Evolutionary conservation across 2,797 vertebrate genomes (phyloP).

Genomic region (Glossophaga mutica): DNA sequence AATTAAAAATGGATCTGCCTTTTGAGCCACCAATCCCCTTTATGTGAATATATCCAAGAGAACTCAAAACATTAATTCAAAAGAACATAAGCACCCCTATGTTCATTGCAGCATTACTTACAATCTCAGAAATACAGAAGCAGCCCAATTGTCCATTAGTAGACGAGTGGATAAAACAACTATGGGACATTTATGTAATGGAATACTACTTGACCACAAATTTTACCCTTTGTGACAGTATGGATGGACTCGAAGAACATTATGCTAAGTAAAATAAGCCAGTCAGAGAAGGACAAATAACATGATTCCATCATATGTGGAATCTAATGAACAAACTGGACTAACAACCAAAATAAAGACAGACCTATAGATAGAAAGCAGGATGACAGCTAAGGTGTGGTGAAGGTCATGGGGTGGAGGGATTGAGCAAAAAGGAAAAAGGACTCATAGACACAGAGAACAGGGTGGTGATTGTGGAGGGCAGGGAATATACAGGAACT

Average conservation of each 20-base stretch:
- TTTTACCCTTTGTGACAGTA: not conserved
- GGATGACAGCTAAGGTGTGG: not conserved
- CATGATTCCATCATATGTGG: not conserved
- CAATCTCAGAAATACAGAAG: not conserved
- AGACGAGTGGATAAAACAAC: not conserved
- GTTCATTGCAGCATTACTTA: not conserved
- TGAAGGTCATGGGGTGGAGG: not conserved
- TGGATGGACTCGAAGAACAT: not conserved
- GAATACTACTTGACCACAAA: too few species aligned
- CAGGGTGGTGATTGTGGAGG: not conserved
- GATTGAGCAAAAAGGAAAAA: not conserved
- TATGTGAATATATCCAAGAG: not conserved
- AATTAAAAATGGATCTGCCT: not conserved
- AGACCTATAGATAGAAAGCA: not conserved
- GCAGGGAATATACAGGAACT: not conserved
- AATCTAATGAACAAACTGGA: not conserved
- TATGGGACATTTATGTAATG: too few species aligned
- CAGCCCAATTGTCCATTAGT: not conserved
- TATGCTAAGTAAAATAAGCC: not conserved
- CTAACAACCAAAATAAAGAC: not conserved
- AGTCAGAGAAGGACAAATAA: not conserved
- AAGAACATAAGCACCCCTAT: not conserved
- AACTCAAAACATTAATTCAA: not conserved
- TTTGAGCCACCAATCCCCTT: not conserved
- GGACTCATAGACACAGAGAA: not conserved